Conservation (phyloP, 2,797 vertebrate species). For the Cottoperca gobio region DNA sequence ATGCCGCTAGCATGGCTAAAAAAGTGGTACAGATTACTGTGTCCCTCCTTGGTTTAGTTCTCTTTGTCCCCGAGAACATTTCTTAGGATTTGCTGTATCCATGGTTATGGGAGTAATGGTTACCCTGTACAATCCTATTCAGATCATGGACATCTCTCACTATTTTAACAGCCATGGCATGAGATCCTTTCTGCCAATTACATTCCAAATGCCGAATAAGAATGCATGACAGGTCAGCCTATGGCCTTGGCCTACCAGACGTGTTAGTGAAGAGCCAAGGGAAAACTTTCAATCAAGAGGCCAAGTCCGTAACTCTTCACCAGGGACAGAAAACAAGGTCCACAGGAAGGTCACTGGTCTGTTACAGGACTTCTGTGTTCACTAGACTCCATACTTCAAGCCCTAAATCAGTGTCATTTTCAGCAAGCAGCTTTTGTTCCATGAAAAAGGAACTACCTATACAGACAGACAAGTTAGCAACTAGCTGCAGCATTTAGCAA, state of each 20-base stretch:
- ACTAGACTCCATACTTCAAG: background rate
- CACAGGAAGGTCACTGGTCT: constrained; percentile 42
- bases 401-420: background rate
- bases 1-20: constrained; percentile 3
- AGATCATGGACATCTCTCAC: constrained; percentile 26
- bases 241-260: constrained; percentile 28
- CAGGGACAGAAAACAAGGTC: constrained; percentile 46
- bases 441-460: background rate
- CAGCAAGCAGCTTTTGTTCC: background rate
- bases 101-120: constrained; percentile 49
- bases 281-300: constrained; percentile 27
- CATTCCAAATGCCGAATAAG: constrained; percentile 38
- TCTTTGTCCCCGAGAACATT: constrained; percentile 31
- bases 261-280: constrained; percentile 41
- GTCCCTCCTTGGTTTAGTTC: constrained; percentile 15
- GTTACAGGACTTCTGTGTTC: constrained; percentile 3
- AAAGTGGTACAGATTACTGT: constrained; percentile 6
- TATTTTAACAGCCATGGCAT: constrained; percentile 41
- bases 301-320: constrained; percentile 49
- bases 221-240: constrained; percentile 47
- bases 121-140: constrained; percentile 39
- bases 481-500: background rate
- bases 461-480: background rate
- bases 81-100: constrained; percentile 50
- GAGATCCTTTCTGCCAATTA: constrained; percentile 39